Evolutionary conservation across 2,797 vertebrate species (phyloP).

Genomic region (Eutrigla gurnardus): DNA sequence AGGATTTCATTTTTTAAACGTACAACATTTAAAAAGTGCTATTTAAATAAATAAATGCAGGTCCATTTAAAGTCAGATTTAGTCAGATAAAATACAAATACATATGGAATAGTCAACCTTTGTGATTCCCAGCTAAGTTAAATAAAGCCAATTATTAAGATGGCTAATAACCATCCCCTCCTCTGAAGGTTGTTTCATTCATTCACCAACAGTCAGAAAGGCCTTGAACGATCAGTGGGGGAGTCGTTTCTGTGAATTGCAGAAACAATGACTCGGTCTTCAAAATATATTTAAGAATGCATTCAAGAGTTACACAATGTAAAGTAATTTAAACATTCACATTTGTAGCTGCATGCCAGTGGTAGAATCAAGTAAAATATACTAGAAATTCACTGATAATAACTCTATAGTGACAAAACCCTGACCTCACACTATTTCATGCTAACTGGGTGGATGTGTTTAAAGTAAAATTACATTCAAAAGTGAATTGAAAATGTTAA

Average conservation of each 20-base stretch:
- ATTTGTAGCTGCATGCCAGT: not conserved
- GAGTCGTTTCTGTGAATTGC: not conserved
- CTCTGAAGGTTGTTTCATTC: constrained; percentile 27
- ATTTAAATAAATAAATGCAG: too few species aligned
- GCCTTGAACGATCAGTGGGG: constrained; percentile 8
- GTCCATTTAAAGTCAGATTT: not conserved
- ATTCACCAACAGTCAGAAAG: constrained; percentile 8
- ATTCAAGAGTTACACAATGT: not conserved
- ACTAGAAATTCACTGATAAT: not conserved
- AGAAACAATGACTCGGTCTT: constrained; percentile 31
- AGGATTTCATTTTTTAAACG: constrained; percentile 24
- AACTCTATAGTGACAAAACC: not conserved
- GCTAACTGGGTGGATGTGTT: not conserved
- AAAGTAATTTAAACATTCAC: not conserved
- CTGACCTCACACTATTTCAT: not conserved
- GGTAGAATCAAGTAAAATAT: not conserved
- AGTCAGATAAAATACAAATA: constrained; percentile 4
- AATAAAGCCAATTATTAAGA: constrained; percentile 35
- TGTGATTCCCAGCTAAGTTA: constrained; percentile 23
- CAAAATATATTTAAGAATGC: constrained; percentile 15
- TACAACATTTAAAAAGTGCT: not conserved
- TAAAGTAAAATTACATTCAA: not conserved
- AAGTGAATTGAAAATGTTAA: too few species aligned
- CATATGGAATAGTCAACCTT: constrained; percentile 1
- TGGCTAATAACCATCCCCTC: constrained; percentile 6